These are phyloP conservation scores for Pollenia amentaria DNA, from an alignment of 2,888 invertebrate species.

Conservation along the genomic window DNA sequence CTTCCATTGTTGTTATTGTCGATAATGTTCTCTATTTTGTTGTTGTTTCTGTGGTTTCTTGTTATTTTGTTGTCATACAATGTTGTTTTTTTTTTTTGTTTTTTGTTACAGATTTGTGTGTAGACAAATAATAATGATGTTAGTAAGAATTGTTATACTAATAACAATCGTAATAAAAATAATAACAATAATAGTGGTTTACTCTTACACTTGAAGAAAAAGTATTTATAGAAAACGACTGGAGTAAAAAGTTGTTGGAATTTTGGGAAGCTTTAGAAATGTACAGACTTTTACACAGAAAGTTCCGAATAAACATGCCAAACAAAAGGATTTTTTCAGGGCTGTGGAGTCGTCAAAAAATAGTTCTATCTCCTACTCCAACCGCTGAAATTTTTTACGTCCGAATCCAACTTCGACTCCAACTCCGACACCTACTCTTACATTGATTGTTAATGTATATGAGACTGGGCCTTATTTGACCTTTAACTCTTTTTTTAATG, in stretches of 20 bases:
- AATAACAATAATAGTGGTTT: slow-evolving; percentile 16
- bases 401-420: no score
- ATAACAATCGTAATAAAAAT: slow-evolving; percentile 43
- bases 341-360: no score
- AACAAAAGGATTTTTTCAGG: no score
- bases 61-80: slow-evolving; percentile 6
- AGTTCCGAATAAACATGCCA: no score
- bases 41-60: slow-evolving; percentile 42
- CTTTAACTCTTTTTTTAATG: no score
- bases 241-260: neutral
- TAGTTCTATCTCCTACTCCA: no score
- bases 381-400: no score
- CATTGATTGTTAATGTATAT: no score
- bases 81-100: slow-evolving; percentile 10
- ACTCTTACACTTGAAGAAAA: slow-evolving; percentile 43
- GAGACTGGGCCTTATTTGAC: no score
- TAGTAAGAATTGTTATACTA: slow-evolving; percentile 53
- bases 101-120: slow-evolving; percentile 54
- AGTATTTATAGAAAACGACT: no score
- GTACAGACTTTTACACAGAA: no score
- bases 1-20: slow-evolving; percentile 34
- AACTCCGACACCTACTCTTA: no score
- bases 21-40: slow-evolving; percentile 15
- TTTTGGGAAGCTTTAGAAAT: neutral
- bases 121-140: slow-evolving; percentile 54